These are phyloP conservation scores for Philhelius pedissequus DNA, from an alignment of 2,888 invertebrate species.

Conservation along the genomic window DNA sequence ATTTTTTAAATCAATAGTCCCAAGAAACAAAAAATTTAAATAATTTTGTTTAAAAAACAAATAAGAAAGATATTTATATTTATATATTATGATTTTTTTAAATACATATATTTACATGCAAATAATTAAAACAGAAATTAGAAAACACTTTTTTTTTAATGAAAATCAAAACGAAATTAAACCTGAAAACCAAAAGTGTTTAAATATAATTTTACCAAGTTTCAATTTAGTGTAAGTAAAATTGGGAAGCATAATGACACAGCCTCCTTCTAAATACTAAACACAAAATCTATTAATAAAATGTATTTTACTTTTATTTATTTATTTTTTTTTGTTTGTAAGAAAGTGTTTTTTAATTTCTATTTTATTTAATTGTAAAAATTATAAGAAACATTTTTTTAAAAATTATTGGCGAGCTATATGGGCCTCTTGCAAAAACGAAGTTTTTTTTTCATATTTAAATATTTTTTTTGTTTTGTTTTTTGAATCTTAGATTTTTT, in stretches of 20 bases:
- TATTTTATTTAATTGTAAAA: conserved; percentile 65
- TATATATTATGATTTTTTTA: conserved; percentile 54
- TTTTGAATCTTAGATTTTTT: conserved; percentile 68
- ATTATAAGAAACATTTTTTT: conserved; percentile 66
- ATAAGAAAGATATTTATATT: conserved; percentile 56
- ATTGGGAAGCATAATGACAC: conserved; percentile 17
- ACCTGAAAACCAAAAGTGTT: conserved; percentile 8
- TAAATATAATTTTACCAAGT: neutral
- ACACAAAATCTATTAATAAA: conserved; percentile 15
- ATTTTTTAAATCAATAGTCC: conserved; percentile 59
- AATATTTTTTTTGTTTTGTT: conserved; percentile 69
- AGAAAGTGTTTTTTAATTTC: conserved; percentile 62
- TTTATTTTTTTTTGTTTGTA: neutral
- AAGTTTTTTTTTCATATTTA: conserved; percentile 74
- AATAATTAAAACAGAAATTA: conserved; percentile 63
- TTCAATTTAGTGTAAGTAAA: conserved; percentile 2
- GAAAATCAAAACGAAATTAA: neutral
- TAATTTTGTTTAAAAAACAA: conserved; percentile 36
- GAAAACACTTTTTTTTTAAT: conserved; percentile 42
- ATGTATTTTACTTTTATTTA: neutral
- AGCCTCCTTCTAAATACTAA: conserved; percentile 2
- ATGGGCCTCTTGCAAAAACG: conserved; percentile 81
- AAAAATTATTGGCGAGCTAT: conserved; percentile 79
- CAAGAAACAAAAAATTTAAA: conserved; percentile 43
- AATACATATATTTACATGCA: conserved; percentile 68